A percentile compares a stretch with the other conserved stretches of the same genome.
Conservation (phyloP, 2,888 invertebrate species). For the Agrotis ipsilon region DNA sequence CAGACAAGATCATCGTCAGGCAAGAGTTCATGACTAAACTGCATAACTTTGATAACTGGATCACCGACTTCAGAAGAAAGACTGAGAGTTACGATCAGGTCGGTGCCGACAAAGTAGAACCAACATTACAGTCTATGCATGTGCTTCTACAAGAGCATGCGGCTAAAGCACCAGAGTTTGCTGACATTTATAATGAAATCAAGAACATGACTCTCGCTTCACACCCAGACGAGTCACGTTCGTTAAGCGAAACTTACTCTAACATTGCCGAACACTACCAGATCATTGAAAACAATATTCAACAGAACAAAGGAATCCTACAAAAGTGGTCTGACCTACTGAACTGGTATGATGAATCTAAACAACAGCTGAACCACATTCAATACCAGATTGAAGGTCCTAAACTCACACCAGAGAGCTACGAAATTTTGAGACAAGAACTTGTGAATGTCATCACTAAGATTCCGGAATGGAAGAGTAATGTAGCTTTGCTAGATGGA, state of each 20-base stretch:
- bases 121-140: constrained; percentile 94
- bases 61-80: constrained; percentile 93
- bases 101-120: constrained; percentile 95
- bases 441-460: constrained; percentile 93
- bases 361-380: constrained; percentile 95
- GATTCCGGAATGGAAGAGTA: constrained; percentile 93
- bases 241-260: constrained; percentile 94
- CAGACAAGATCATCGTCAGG: constrained; percentile 95
- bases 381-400: constrained; percentile 95
- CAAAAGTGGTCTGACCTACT: constrained; percentile 96
- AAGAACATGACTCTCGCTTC: constrained; percentile 94
- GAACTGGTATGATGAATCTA: constrained; percentile 95
- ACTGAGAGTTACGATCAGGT: constrained; percentile 95
- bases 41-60: constrained; percentile 95
- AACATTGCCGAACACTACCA: constrained; percentile 95
- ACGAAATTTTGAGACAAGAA: constrained; percentile 93
- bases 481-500: constrained; percentile 93
- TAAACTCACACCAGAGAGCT: constrained; percentile 93
- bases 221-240: constrained; percentile 94
- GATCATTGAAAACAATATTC: constrained; percentile 93
- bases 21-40: constrained; percentile 96
- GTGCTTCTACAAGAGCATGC: constrained; percentile 96
- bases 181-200: constrained; percentile 95
- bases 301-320: constrained; percentile 93
- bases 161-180: constrained; percentile 95